Base-by-base conservation (phyloP, 2,888 invertebrate species). In the Lissonota sp. region DNA sequence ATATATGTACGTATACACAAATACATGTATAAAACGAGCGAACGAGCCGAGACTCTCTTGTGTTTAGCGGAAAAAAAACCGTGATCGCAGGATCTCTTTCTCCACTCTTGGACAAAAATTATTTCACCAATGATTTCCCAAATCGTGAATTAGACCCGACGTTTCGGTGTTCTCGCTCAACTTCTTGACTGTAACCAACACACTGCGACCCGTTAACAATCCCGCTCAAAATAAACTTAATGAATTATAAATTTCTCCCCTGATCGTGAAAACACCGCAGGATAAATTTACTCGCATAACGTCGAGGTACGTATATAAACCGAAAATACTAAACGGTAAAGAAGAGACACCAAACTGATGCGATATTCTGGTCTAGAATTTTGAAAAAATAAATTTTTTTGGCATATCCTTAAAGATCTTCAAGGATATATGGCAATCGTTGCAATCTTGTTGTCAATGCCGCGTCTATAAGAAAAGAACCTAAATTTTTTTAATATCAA, bases 81-180 rank as follows among this genome's bases (percentile, higher is more conserved):
- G 26, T 6, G 26, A 40, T 46, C 53, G 53, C 46, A 62, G 40
- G 53, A 40, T 63, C 55, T 64, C 63, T 7, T 12, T 37, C 75
- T 77, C 57, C 49, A 42, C 63, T 26, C 63, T 26, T 73, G 53
- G 70, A 51, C 67, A 67, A 44, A 79, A 79, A 69, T 78, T 67
- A 79, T 79, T 70, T 81, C 60, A 49, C 79, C 75, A 74, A 74
- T 79, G 81, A 82, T 82, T 82, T 82, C 74, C 26, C 46, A 71
- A 72, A 79, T 79, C 79, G 79, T 82, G 82, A 75, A 82, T 79
- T 72, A 75, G 71, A 79, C 51, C 49, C 79, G 44, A 51, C 62
- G 53, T 55, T 44, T 51, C 57, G 26, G 26, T 26, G 26, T 26
- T 39, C 16, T 39, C 70, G 12, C 46, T 26, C 26, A 26, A 26